Evolutionary conservation across 2,888 invertebrate genomes (phyloP).

Genomic region (Neoitamus cyanurus): DNA sequence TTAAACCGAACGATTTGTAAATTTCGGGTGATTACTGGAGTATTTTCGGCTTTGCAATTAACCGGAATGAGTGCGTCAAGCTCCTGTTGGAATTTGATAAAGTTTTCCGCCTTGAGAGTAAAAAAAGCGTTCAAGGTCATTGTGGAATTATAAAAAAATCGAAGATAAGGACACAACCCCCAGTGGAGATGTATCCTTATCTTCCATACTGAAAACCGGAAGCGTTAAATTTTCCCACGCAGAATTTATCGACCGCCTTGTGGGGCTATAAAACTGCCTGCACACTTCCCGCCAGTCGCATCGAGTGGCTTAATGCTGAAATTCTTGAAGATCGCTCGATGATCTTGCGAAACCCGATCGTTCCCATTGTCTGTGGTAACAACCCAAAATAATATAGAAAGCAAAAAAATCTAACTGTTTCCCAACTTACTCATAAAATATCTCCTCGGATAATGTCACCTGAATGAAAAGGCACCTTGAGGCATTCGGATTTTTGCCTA

Average conservation of each 20-base stretch:
- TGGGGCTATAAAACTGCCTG: background rate
- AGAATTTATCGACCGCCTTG: background rate
- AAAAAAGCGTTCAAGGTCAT: constrained; percentile 41
- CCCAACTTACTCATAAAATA: background rate
- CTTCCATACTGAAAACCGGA: background rate
- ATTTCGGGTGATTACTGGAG: background rate
- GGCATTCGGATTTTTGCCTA: background rate
- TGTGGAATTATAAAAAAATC: constrained; percentile 36
- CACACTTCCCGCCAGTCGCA: background rate
- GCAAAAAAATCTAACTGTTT: background rate
- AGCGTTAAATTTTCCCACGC: background rate
- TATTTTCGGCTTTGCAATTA: background rate
- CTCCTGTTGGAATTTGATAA: background rate
- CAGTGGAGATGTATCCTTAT: background rate
- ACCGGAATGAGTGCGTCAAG: background rate
- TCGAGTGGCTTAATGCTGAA: background rate
- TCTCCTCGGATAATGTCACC: background rate
- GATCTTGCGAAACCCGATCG: background rate
- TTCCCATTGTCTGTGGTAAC: background rate
- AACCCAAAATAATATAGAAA: background rate
- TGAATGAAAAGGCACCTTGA: constrained; percentile 10
- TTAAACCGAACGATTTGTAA: background rate
- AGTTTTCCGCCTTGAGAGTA: background rate
- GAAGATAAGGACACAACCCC: constrained; percentile 9
- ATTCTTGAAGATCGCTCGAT: background rate